Evolutionary conservation across 2,797 vertebrate genomes (phyloP).

Genomic region (Platalea minor): DNA sequence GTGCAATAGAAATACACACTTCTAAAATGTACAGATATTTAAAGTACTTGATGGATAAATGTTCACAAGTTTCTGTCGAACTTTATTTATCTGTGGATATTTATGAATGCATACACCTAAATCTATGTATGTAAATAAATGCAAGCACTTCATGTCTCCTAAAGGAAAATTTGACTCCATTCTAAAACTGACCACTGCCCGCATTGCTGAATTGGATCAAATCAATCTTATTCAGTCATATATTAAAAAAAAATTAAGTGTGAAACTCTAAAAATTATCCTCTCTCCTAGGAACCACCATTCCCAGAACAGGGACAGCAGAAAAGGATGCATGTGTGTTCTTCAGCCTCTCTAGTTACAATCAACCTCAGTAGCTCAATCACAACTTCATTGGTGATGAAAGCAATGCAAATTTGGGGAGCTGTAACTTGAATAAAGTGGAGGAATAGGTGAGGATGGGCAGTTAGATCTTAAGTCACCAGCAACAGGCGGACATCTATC

Average conservation of each 20-base stretch:
- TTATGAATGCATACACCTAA: not conserved
- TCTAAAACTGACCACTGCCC: not conserved
- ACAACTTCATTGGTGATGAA: not conserved
- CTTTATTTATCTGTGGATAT: not conserved
- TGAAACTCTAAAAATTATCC: not conserved
- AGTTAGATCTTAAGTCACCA: not conserved
- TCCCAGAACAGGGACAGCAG: not conserved
- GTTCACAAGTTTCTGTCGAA: not conserved
- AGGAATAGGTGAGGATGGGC: not conserved
- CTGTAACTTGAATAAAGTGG: not conserved
- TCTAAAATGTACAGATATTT: not conserved
- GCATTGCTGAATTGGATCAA: not conserved
- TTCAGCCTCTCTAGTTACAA: not conserved
- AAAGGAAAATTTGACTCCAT: not conserved
- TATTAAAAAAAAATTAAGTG: not conserved
- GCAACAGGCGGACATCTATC: not conserved
- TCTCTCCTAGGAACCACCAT: not conserved
- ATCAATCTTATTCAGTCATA: not conserved
- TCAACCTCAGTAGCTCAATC: not conserved
- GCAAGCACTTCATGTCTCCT: not conserved
- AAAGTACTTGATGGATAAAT: not conserved
- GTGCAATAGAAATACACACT: not conserved
- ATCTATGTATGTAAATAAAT: not conserved
- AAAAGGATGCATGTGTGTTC: not conserved
- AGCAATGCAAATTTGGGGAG: not conserved